Evolutionary conservation across 2,113 vertebrate species (phyloP).

Genomic region (Glaucomys volans): DNA sequence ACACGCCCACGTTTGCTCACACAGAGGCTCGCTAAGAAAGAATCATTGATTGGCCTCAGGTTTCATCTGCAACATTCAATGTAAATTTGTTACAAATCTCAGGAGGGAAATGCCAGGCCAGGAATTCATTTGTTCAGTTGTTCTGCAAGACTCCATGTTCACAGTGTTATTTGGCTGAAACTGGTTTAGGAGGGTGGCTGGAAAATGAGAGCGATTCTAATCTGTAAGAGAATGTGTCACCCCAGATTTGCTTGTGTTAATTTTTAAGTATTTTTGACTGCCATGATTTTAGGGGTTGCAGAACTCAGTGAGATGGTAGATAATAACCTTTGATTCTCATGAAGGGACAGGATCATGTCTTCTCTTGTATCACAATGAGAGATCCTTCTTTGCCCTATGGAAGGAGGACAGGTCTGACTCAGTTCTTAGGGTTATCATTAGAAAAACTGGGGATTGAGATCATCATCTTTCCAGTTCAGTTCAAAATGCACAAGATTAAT

Average conservation of each 20-base stretch:
- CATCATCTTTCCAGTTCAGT: not conserved
- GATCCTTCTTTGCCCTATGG: not conserved
- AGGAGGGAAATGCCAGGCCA: not conserved
- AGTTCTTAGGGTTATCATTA: not conserved
- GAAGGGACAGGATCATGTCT: not conserved
- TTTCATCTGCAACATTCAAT: constrained; percentile 12
- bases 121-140: not conserved
- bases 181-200: not conserved
- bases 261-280: not conserved
- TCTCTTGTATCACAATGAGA: not conserved
- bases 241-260: not conserved
- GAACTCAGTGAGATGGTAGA: not conserved
- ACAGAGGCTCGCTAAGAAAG: not conserved
- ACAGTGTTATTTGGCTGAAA: not conserved
- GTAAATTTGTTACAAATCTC: not conserved
- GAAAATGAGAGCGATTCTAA: not conserved
- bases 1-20: not conserved
- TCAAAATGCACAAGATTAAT: not conserved
- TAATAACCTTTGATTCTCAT: not conserved
- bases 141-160: not conserved
- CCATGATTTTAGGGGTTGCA: not conserved
- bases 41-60: not conserved
- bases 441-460: not conserved
- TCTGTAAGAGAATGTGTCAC: not conserved
- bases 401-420: not conserved